Conservation (phyloP, 2,797 vertebrate species). For the Poecilia velifera region DNA sequence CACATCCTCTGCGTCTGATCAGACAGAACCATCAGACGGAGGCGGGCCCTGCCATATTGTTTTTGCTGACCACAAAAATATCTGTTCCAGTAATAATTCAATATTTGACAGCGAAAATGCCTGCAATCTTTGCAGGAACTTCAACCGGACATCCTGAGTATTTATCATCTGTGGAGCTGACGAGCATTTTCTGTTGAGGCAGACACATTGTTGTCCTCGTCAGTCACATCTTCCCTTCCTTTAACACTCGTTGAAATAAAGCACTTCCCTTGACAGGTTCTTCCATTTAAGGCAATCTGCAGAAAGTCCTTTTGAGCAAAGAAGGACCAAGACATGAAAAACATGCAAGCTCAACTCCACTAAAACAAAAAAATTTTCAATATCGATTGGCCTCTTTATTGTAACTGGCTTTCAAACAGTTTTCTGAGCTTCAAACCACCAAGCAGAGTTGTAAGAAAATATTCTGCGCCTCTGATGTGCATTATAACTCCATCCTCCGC, state of each 20-base stretch:
- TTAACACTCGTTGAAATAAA: neutral
- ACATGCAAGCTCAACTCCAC: neutral
- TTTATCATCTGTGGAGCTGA: neutral
- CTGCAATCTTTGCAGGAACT: neutral
- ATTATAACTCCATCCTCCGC: neutral
- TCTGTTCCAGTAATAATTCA: conserved; percentile 19
- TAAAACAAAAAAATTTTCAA: neutral
- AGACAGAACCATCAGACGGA: conserved; percentile 22
- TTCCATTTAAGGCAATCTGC: neutral
- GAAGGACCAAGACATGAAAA: neutral
- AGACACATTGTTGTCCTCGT: neutral
- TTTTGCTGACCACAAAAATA: conserved; percentile 29
- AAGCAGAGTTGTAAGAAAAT: neutral
- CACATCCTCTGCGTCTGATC: conserved; percentile 58
- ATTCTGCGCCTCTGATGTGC: neutral
- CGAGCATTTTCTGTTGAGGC: neutral
- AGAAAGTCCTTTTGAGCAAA: neutral
- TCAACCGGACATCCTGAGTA: neutral
- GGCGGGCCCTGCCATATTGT: conserved; percentile 20
- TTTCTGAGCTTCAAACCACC: neutral
- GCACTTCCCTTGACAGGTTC: neutral
- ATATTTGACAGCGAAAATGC: neutral
- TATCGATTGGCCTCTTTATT: neutral
- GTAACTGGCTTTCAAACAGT: neutral
- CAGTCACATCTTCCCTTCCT: neutral